A percentile compares a stretch with the other conserved stretches of the same genome.
These are phyloP conservation scores for Brachyistius frenatus DNA, from an alignment of 2,113 vertebrate species.

Conservation along the genomic window DNA sequence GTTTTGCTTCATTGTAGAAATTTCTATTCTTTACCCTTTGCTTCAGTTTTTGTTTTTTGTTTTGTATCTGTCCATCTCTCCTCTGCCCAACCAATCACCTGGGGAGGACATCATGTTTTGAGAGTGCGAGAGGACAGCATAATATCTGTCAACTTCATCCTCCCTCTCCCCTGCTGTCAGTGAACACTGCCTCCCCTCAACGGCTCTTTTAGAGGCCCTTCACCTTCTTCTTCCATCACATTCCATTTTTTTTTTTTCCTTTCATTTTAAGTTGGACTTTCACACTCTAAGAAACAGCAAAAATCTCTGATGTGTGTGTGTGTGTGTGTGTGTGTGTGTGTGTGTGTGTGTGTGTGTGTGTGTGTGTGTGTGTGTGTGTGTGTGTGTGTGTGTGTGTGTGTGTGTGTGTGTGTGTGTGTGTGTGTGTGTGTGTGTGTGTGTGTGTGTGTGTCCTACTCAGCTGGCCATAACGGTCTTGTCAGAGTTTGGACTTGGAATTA, in stretches of 20 bases:
- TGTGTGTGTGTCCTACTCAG: conserved; percentile 29
- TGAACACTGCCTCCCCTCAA: conserved; percentile 60
- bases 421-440: too few relatives aligned
- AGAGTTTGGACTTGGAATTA: neutral
- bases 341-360: too few relatives aligned
- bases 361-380: conserved; percentile 19
- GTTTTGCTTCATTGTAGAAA: conserved; percentile 14
- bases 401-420: too few relatives aligned
- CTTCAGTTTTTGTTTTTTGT: conserved; percentile 23
- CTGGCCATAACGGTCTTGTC: neutral
- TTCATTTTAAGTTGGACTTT: conserved; percentile 39
- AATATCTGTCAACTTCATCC: conserved; percentile 74
- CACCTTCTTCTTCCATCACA: conserved; percentile 36
- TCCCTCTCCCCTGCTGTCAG: conserved; percentile 65
- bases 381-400: too few relatives aligned
- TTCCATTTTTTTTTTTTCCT: conserved; percentile 34
- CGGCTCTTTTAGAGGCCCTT: conserved; percentile 65
- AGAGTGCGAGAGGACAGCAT: conserved; percentile 61
- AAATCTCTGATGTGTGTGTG: neutral
- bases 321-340: too few relatives aligned
- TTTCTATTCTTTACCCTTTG: conserved; percentile 8
- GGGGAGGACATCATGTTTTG: conserved; percentile 71
- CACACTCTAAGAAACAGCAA: conserved; percentile 22
- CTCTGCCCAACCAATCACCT: conserved; percentile 73
- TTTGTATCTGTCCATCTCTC: conserved; percentile 45